Percentiles rank a stretch among this genome's conserved stretches.
phyloP scores from a whole-genome alignment of 2,888 invertebrate species.

The Deroplatys truncata region DNA sequence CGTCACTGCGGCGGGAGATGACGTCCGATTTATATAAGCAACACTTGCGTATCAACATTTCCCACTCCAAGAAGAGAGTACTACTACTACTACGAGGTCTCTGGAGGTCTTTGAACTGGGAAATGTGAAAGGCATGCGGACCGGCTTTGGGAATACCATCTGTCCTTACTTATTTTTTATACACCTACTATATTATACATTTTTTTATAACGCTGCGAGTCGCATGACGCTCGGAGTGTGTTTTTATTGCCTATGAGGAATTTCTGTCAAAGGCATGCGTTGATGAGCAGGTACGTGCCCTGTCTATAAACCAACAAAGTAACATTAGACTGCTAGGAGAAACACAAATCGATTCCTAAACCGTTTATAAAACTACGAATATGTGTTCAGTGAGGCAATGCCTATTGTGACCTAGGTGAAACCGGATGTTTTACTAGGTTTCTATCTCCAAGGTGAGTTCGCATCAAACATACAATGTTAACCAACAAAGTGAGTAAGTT shows the following conservation, averaged over 20 bases:
- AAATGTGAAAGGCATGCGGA: neutral
- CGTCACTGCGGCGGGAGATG: neutral
- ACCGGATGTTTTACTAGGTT: too few species aligned
- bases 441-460: too few species aligned
- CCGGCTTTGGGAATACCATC: neutral
- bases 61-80: neutral
- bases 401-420: too few species aligned
- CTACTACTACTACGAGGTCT: neutral
- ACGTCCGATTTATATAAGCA: neutral
- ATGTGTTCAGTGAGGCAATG: too few species aligned
- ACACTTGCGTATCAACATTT: neutral
- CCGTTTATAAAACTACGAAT: too few species aligned
- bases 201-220: neutral
- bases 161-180: neutral
- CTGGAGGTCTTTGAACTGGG: neutral
- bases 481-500: too few species aligned
- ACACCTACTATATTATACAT: neutral
- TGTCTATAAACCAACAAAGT: too few species aligned
- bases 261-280: neutral
- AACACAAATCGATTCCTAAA: too few species aligned
- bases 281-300: neutral
- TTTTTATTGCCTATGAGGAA: neutral
- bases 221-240: neutral
- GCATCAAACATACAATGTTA: too few species aligned
- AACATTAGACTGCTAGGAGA: too few species aligned